A percentile compares a stretch with the other conserved stretches of the same genome.
Conservation (phyloP, 2,113 vertebrate species). For the Eptatretus burgeri region DNA sequence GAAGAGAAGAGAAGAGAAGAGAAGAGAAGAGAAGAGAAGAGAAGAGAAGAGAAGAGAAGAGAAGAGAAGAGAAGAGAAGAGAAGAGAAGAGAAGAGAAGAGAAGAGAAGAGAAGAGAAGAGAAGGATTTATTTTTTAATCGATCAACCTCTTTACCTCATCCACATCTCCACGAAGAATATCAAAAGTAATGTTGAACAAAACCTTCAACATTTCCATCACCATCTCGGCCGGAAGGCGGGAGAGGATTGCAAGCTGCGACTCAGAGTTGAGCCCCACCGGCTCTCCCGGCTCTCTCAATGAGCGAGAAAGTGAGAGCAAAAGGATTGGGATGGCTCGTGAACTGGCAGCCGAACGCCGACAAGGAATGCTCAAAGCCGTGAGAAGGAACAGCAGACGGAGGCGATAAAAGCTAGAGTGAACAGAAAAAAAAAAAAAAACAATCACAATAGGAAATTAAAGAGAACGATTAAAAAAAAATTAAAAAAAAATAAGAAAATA, state of each 20-base stretch:
- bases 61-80: too few relatives aligned
- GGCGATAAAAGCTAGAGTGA: constrained; percentile 28
- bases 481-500: too few relatives aligned
- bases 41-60: too few relatives aligned
- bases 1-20: too few relatives aligned
- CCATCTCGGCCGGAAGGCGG: constrained; percentile 32
- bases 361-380: constrained; percentile 20
- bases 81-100: too few relatives aligned
- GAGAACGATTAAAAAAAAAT: too few relatives aligned
- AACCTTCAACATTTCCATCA: constrained; percentile 76
- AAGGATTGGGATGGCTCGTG: constrained; percentile 47
- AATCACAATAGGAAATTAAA: too few relatives aligned
- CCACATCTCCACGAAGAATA: constrained; percentile 28
- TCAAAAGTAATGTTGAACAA: constrained; percentile 75
- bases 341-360: constrained; percentile 33
- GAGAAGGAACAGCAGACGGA: constrained; percentile 53
- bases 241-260: constrained; percentile 15
- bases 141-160: constrained; percentile 29
- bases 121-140: neutral
- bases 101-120: too few relatives aligned
- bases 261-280: neutral
- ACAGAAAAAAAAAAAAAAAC: too few relatives aligned
- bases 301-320: constrained; percentile 76
- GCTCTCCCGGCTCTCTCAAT: constrained; percentile 17
- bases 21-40: too few relatives aligned